phyloP scores from a whole-genome alignment of 2,888 invertebrate genomes.

The Drosophila phalerata region DNA sequence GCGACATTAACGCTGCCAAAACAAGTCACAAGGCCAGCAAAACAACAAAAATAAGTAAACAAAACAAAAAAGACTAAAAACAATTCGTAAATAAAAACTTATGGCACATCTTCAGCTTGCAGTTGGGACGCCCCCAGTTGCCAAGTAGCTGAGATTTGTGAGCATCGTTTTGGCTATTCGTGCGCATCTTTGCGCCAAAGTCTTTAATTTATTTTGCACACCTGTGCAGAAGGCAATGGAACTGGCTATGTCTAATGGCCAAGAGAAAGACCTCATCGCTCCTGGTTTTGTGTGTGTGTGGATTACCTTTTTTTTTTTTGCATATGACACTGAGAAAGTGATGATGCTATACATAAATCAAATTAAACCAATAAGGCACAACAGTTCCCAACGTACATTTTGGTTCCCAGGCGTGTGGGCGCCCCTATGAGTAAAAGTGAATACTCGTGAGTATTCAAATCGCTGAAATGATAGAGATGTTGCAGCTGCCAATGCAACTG shows the following conservation, averaged over 20 bases:
- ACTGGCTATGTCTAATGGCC: constrained; percentile 32
- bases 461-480: constrained; percentile 31
- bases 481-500: constrained; percentile 21
- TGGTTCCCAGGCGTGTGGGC: constrained; percentile 60
- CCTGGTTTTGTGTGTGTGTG: constrained; percentile 63
- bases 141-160: constrained; percentile 56
- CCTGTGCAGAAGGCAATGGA: constrained; percentile 58
- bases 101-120: constrained; percentile 35
- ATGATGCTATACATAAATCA: constrained; percentile 64
- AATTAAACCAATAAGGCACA: constrained; percentile 72
- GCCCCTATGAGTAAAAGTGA: constrained; percentile 58
- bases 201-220: constrained; percentile 82
- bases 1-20: constrained; percentile 43
- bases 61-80: constrained; percentile 10
- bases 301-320: constrained; percentile 42
- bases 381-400: constrained; percentile 54
- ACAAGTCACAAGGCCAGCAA: constrained; percentile 48
- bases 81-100: constrained; percentile 30
- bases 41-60: constrained; percentile 9
- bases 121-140: constrained; percentile 41
- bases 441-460: constrained; percentile 37
- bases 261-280: constrained; percentile 52
- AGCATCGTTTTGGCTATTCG: constrained; percentile 39
- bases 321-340: constrained; percentile 69
- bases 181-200: constrained; percentile 41